Percentiles rank a stretch among this genome's conserved stretches.
Evolutionary conservation across 2,888 invertebrate species (phyloP).

Genomic region (Physocephala rufipes): DNA sequence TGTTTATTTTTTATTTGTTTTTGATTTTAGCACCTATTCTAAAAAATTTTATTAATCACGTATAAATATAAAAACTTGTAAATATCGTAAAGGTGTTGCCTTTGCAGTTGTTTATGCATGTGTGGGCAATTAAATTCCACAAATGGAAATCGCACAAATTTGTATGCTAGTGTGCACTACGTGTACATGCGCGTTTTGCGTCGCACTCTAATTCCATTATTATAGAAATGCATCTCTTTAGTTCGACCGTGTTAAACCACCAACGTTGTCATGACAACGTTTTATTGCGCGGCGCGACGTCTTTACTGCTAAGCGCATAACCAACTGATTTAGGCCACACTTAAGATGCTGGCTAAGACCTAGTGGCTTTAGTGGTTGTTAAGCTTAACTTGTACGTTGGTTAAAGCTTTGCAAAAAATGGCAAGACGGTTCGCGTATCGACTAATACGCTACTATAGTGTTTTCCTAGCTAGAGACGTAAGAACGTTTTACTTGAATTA

Average conservation of each 20-base stretch:
- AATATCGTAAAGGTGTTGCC: too few species aligned
- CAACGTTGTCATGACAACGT: background rate
- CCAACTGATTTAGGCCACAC: slow-evolving; percentile 41
- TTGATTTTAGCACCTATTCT: slow-evolving; percentile 12
- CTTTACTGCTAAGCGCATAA: slow-evolving; percentile 35
- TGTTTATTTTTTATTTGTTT: background rate
- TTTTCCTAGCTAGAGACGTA: too few species aligned
- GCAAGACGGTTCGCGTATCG: too few species aligned
- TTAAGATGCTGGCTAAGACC: slow-evolving; percentile 13
- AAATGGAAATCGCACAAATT: too few species aligned
- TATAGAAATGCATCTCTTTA: background rate
- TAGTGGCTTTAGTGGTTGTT: too few species aligned
- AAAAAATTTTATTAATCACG: background rate
- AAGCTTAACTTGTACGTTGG: slow-evolving; percentile 8
- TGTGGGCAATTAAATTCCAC: too few species aligned
- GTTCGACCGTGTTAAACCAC: background rate
- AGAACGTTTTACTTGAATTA: too few species aligned
- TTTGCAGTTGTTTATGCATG: too few species aligned
- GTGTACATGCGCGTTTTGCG: background rate
- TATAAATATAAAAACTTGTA: too few species aligned
- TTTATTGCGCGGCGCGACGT: too few species aligned
- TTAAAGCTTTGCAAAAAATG: slow-evolving; percentile 13
- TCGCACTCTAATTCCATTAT: slow-evolving; percentile 40
- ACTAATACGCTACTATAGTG: too few species aligned
- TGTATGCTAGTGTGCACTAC: background rate